Base-by-base conservation (phyloP, 2,797 vertebrate genomes). In the Lithobates pipiens region DNA sequence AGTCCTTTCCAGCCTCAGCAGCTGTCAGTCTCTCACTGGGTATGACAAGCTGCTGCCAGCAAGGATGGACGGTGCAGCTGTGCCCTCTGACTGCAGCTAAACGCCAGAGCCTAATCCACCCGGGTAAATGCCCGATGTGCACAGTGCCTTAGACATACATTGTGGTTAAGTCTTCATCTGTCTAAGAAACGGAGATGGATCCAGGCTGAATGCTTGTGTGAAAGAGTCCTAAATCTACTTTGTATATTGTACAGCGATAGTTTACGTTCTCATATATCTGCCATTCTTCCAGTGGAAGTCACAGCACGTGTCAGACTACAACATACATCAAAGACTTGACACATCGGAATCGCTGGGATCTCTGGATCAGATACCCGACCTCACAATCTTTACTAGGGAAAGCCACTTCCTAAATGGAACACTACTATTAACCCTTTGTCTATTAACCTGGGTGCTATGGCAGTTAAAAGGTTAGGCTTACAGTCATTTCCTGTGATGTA, bases 401-500 rank as follows among this genome's bases (percentile, higher is more conserved):
- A 29, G 34, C 9, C 2, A 61, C 54, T 77, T 27, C 63, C 65
- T 69, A 50, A 29, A 79, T 18, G 15, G 11, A 69, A 27, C 9
- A 21, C 10, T 10, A 32, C 73, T 27, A 10, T 54, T 57, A 57
- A 57, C 75, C 32, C 27, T 10, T 18, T 21, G 10, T 15, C 16
- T 32, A 23, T 18, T 29, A 61, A 46, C 61, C 25, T 18, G 50
- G 8, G 10, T 75, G n/a, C 10, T 29, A 13, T 25, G 73, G 73
- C 73, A 50, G n/a, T 23, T 34, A 34, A 75, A 8, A 75, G 73
- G 65, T 27, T 46, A 46, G 16, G 6, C 13, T 8, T 61, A 32
- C 65, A 69, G 10, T 69, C 61, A 69, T 69, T 79, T 79, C 63
- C 77, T 79, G 63, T 68, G n/a, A 42, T 25, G 61, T 79, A 25